Evolutionary conservation across 2,888 invertebrate genomes (phyloP), one percentile per base, ranked within the genome.

Genomic region (Drosophila ochracea): DNA sequence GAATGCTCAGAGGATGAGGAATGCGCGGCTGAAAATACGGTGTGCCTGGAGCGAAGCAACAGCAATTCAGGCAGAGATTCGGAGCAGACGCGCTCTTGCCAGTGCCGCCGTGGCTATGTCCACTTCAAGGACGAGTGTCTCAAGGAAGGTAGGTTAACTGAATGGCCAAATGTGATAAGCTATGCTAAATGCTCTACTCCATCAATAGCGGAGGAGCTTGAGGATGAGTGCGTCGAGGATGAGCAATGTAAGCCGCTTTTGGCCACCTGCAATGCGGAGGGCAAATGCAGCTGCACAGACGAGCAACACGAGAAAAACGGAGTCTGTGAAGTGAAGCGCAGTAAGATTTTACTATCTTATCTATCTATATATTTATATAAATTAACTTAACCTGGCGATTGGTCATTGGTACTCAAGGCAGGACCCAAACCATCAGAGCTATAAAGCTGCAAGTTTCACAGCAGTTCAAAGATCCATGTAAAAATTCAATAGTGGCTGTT

Each of bases 201-300:
- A 30, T 53, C 33, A 41, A 28, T 21, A 93, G 93, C 92, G 54
- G 87, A 84, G 35, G 86, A 91, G 65, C 79, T 92, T 43, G 93
- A 92, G 1, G 93, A 93, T 6, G 91, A 90, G 52, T 93, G 93
- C 43, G 52, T 90, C 35, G 93, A 92, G n/a, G 89, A 89, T 43
- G 93, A 93, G 69, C 93, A 93, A 69, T 93, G 93, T 68, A 92
- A 92, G 50, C 93, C 93, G 2, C 82, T 93, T n/a, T 68, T 93
- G 69, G 93, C 90, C 35, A 89, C 80, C 47, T 93, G 93, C 73
- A 85, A 80, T 39, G 37, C 55, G 13, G 85, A 92, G 13, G 87
- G 91, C 28, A 92, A 92, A 75, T 93, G 93, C 64, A 79, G 79
- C 55, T 93, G 93, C 73, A 84, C 85, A 0, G 84, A 88, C 9